Conservation (phyloP, 2,113 vertebrate species). For the Rattus rattus region DNA sequence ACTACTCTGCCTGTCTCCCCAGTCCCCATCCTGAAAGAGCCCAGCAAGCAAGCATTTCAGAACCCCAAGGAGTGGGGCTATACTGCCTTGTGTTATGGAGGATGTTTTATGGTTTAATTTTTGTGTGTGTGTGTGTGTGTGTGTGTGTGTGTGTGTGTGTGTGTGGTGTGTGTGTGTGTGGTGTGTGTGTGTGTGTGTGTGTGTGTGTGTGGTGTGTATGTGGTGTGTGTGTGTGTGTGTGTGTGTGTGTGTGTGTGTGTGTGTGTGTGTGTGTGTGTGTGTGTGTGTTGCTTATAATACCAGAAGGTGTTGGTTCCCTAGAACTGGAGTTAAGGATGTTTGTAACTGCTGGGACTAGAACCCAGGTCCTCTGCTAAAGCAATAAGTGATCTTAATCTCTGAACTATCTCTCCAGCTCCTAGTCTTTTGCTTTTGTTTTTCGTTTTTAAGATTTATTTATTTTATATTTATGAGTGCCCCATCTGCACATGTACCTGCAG, state of each 20-base stretch:
- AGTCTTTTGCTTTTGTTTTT: too few relatives aligned
- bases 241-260: background rate
- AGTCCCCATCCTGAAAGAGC: background rate
- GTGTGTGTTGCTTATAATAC: background rate
- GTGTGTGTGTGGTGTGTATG: background rate
- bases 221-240: background rate
- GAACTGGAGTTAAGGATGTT: background rate
- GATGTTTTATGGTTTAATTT: background rate
- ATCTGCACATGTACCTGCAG: too few relatives aligned
- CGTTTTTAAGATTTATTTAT: too few relatives aligned
- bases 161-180: background rate
- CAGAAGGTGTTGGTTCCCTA: background rate
- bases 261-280: background rate
- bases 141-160: background rate
- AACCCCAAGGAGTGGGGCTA: background rate
- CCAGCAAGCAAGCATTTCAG: conserved; percentile 57
- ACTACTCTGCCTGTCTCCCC: background rate
- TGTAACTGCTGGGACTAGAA: too few relatives aligned
- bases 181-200: background rate
- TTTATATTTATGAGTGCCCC: too few relatives aligned
- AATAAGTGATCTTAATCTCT: too few relatives aligned
- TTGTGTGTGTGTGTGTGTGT: too few relatives aligned
- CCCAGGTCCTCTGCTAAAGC: too few relatives aligned
- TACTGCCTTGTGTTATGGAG: background rate
- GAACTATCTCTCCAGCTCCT: too few relatives aligned